phyloP scores from a whole-genome alignment of 2,797 vertebrate genomes.

The Lateolabrax maculatus region DNA sequence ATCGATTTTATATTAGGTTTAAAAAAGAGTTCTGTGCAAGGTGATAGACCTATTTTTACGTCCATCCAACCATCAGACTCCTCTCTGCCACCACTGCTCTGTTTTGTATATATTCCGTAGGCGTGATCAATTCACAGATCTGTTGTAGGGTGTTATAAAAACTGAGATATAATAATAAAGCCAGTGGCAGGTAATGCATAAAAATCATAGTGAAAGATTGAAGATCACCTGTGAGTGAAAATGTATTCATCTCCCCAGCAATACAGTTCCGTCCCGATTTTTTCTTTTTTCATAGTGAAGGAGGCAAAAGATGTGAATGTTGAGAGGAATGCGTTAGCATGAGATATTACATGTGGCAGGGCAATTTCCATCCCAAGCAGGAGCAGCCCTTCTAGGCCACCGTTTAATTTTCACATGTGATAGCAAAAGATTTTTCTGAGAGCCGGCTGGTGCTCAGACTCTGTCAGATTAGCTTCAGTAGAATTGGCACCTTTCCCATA shows the following conservation, averaged over 20 bases:
- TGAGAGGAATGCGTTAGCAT: constrained; percentile 53
- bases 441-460: constrained; percentile 43
- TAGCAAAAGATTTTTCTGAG: constrained; percentile 62
- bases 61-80: constrained; percentile 33
- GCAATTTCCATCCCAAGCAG: constrained; percentile 77
- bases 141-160: constrained; percentile 26
- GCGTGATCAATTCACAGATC: constrained; percentile 37
- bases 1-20: constrained; percentile 57
- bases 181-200: constrained; percentile 27
- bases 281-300: constrained; percentile 51
- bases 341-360: constrained; percentile 80
- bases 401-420: constrained; percentile 78
- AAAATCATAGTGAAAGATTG: constrained; percentile 13
- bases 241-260: constrained; percentile 43
- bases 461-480: constrained; percentile 55
- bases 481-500: constrained; percentile 57
- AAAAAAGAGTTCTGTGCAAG: constrained; percentile 26
- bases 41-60: constrained; percentile 40
- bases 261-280: constrained; percentile 42
- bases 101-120: constrained; percentile 12
- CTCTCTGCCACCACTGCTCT: constrained; percentile 5
- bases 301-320: constrained; percentile 62
- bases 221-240: constrained; percentile 31
- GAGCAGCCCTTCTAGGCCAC: constrained; percentile 44
- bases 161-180: constrained; percentile 21